Conservation (phyloP, 2,113 vertebrate species). For the Cichladusa arquata region DNA sequence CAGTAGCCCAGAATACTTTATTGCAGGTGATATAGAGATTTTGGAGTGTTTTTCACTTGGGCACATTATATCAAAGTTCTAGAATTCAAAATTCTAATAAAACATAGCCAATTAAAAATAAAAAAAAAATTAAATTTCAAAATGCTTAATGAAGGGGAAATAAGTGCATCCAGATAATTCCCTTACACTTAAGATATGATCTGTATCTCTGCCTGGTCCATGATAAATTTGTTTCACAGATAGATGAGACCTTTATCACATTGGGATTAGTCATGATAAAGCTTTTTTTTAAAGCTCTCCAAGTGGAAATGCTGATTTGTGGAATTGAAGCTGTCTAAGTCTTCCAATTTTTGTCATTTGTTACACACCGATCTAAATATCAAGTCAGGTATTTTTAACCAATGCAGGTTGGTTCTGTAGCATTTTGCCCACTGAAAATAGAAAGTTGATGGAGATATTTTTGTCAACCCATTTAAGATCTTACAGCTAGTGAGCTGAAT, state of each 20-base stretch:
- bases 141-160: accelerated
- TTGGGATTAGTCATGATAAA: neutral
- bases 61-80: neutral
- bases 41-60: neutral
- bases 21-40: neutral
- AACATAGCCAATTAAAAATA: neutral
- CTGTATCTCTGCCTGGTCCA: neutral
- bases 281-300: neutral
- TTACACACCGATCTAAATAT: neutral
- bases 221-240: neutral
- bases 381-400: neutral
- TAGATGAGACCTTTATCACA: neutral
- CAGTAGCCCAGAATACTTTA: neutral
- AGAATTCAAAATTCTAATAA: neutral
- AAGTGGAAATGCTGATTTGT: neutral
- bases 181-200: neutral
- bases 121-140: neutral
- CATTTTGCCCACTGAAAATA: neutral
- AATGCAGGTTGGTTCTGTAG: neutral
- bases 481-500: neutral
- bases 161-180: neutral
- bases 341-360: neutral
- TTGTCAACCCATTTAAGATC: neutral
- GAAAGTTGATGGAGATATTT: neutral
- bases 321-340: neutral